Conservation (phyloP, 2,113 vertebrate genomes). For the Semnopithecus entellus region DNA sequence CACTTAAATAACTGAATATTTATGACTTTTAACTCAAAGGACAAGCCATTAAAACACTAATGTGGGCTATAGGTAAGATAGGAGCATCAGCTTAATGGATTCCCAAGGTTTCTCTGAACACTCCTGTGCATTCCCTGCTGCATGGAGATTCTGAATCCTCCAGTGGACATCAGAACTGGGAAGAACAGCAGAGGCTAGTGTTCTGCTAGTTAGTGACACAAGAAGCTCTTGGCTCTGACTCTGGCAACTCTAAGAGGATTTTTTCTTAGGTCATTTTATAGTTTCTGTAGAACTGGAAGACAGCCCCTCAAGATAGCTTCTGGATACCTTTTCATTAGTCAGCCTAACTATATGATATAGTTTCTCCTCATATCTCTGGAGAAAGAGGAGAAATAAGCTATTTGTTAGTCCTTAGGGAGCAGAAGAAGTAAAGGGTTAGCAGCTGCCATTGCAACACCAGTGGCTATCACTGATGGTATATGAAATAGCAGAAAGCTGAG, state of each 20-base stretch:
- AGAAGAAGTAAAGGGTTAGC: background rate
- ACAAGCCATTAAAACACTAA: background rate
- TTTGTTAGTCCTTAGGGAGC: background rate
- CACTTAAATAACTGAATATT: background rate
- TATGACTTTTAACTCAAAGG: background rate
- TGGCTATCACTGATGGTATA: background rate
- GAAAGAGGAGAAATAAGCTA: background rate
- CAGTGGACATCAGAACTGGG: background rate
- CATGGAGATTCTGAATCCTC: background rate
- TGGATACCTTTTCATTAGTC: background rate
- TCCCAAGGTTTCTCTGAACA: background rate
- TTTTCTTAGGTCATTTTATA: background rate
- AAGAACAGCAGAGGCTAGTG: background rate
- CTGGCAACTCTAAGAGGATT: background rate
- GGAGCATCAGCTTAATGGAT: background rate
- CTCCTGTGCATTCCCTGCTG: background rate
- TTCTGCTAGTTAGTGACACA: background rate
- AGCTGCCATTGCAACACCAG: background rate
- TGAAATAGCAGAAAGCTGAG: background rate
- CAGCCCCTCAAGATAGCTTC: background rate
- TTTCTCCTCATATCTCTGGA: background rate
- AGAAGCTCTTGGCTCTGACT: background rate
- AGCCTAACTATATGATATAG: background rate
- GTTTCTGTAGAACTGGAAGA: background rate
- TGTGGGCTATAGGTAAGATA: background rate